Evolutionary conservation across 2,113 vertebrate species (phyloP), one percentile per base, ranked within the genome.

Genomic region (Pollachius pollachius): DNA sequence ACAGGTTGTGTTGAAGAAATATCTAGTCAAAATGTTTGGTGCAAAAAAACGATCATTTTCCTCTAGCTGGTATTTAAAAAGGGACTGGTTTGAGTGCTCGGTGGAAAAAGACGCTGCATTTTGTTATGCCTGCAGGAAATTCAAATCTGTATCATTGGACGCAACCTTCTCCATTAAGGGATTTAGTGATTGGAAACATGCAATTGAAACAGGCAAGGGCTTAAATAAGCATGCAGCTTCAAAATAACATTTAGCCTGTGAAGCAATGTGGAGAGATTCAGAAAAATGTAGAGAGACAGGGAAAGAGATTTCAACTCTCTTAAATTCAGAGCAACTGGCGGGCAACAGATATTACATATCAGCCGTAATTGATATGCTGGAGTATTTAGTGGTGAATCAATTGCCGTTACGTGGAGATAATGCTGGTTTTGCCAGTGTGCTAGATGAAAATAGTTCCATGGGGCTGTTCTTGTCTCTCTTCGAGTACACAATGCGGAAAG

Each of bases 171-270:
- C 56, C 23, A 7, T 62, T 65, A 58, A 15, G 30, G 62, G 59
- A 72, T 54, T 57, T 34, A 60, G n/a, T 21, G 60, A 19, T 16
- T 63, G 60, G 59, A 52, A 70, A 19, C 23, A 71, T 56, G 54
- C 15, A 7, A 62, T 25, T 62, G 60, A 62, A 25, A 11, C 19
- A 23, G 15, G 60, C 18, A 62, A 62, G 61, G 61, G 61, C 12
- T 23, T 23, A 23, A 23, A 23, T 23, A 23, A 23, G 23, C 23
- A 23, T 23, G 23, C 23, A 23, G 23, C 27, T 15, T 62, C 61
- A 25, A 62, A 62, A 27, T 13, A 62, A 16, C 61, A 62, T 15
- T 25, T 62, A 15, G 23, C 11, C 11, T 9, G 61, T 30, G 5
- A 62, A 27, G 21, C 23, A 25, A 27, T 62, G 61, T 62, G 61